A percentile compares a stretch with the other conserved stretches of the same genome.
Evolutionary conservation across 2,797 vertebrate species (phyloP).

Genomic region (Tangara arthus): DNA sequence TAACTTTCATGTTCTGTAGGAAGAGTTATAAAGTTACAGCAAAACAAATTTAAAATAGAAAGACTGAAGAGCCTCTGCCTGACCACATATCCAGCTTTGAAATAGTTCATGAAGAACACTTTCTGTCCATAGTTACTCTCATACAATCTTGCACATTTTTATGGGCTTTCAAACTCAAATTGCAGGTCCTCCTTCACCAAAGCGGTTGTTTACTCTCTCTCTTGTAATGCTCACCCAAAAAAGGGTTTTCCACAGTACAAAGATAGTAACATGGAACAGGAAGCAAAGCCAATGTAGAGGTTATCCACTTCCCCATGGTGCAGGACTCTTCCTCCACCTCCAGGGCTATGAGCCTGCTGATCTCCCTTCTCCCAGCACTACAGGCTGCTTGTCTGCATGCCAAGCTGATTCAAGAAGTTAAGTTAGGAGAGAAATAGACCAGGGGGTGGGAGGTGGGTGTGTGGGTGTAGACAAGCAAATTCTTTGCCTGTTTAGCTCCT

Average conservation of each 20-base stretch:
- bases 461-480: background rate
- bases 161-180: background rate
- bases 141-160: background rate
- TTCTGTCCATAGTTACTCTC: background rate
- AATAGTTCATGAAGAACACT: background rate
- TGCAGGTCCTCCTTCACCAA: background rate
- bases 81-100: background rate
- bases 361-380: background rate
- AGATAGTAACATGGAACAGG: background rate
- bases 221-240: background rate
- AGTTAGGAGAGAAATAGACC: background rate
- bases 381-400: background rate
- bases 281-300: background rate
- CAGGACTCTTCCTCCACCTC: background rate
- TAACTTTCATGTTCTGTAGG: background rate
- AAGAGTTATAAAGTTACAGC: background rate
- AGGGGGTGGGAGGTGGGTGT: background rate
- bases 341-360: background rate
- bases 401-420: background rate
- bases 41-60: slow-evolving; percentile 9
- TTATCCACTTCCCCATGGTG: background rate
- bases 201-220: background rate
- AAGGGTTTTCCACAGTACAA: background rate
- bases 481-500: background rate
- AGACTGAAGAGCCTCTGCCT: background rate